Evolutionary conservation across 2,888 invertebrate species (phyloP).

Genomic region (Troides oblongomaculatus): DNA sequence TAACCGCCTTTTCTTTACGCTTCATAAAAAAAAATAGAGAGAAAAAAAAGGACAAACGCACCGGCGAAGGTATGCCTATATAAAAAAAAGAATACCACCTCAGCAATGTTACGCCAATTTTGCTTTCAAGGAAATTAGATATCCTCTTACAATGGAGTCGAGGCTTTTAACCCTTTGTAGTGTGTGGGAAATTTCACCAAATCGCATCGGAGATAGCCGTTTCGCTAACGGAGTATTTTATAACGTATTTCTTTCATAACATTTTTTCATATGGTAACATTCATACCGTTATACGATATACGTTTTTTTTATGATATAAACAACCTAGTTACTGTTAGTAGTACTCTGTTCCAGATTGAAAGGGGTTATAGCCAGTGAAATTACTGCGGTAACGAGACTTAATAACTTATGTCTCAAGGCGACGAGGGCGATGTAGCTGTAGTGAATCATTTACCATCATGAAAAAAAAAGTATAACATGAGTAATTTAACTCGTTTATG

Average conservation of each 20-base stretch:
- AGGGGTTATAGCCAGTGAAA: too few species aligned
- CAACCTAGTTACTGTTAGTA: too few species aligned
- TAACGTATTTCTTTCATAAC: conserved; percentile 16
- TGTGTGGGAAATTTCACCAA: conserved; percentile 70
- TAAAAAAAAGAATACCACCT: conserved; percentile 54
- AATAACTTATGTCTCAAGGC: too few species aligned
- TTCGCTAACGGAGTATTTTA: conserved; percentile 31
- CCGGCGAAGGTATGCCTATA: conserved; percentile 60
- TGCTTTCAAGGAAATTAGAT: conserved; percentile 79
- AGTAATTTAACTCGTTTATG: too few species aligned
- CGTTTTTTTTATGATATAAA: too few species aligned
- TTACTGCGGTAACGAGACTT: too few species aligned
- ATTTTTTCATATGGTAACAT: not conserved
- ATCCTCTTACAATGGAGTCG: conserved; percentile 71
- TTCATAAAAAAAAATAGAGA: conserved; percentile 46
- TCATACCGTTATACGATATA: too few species aligned
- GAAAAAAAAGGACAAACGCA: conserved; percentile 60
- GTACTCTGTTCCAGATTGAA: too few species aligned
- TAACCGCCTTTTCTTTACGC: conserved; percentile 80
- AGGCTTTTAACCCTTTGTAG: conserved; percentile 69
- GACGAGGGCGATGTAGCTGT: too few species aligned
- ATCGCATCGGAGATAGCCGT: conserved; percentile 47
- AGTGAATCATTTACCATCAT: too few species aligned
- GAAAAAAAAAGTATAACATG: too few species aligned
- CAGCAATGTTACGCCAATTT: conserved; percentile 78